phyloP scores from a whole-genome alignment of 2,113 vertebrate genomes.

The Dolichotis patagonum region DNA sequence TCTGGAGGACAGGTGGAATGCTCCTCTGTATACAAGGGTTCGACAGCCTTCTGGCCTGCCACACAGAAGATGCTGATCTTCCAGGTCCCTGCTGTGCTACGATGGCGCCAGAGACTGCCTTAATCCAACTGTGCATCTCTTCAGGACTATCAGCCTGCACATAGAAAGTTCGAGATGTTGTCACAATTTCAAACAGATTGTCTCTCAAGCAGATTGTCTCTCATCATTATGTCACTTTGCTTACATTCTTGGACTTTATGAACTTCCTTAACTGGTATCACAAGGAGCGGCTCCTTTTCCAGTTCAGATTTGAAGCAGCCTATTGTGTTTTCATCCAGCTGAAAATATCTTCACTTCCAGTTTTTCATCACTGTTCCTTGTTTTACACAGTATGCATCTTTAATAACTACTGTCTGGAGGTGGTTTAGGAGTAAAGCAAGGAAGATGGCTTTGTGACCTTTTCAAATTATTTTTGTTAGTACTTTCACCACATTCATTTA shows the following conservation, averaged over 20 bases:
- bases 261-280: slow-evolving; percentile 97
- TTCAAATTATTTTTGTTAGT: slow-evolving; percentile 91
- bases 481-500: slow-evolving; percentile 87
- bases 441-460: slow-evolving; percentile 93
- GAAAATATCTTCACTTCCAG: no score
- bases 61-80: slow-evolving; percentile 95
- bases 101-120: slow-evolving; percentile 97
- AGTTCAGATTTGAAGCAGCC: no score
- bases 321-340: no score
- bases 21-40: slow-evolving; percentile 99
- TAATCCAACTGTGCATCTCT: slow-evolving; percentile 99
- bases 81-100: slow-evolving; percentile 97
- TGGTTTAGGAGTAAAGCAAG: slow-evolving; percentile 91
- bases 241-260: slow-evolving; percentile 99
- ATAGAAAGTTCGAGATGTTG: slow-evolving; percentile 96
- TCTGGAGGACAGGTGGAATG: slow-evolving; percentile 88
- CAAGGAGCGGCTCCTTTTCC: slow-evolving; percentile 97
- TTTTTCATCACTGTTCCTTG: slow-evolving; percentile 98
- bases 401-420: slow-evolving; percentile 93
- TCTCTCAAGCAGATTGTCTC: no score
- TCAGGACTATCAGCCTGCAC: slow-evolving; percentile 98
- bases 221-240: slow-evolving; percentile 98
- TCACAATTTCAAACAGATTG: slow-evolving; percentile 99
- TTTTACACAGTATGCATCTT: slow-evolving; percentile 97
- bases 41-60: slow-evolving; percentile 99